Base-by-base conservation (phyloP, 2,113 vertebrate species). In the Prochilodus magdalenae region DNA sequence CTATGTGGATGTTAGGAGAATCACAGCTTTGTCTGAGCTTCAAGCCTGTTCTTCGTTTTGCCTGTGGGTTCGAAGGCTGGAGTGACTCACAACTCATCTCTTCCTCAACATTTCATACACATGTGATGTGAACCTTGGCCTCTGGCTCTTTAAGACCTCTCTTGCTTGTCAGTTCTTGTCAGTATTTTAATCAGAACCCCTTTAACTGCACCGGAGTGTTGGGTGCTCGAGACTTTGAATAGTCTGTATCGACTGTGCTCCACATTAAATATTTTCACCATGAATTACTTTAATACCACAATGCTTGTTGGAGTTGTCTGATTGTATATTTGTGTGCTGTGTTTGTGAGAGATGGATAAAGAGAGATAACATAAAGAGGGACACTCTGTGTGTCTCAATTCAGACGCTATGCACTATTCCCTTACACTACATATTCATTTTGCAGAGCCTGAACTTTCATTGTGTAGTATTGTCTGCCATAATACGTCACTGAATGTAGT, bases 211-310 rank as follows among this genome's bases (percentile, higher is more conserved):
- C 26, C 36, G 26, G 59, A 22, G 77, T 60, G 62, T 72, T 72
- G 77, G 77, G 26, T 22, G 59, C 55, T 80, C 57, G 67, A 80
- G 77, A 47, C 67, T 72, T 72, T 60, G 77, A 80, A 47, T 72
- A 72, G 77, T 80, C 72, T 13, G 49, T 62, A 80, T 80, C 13
- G 77, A 72, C 77, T 80, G 67, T 47, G 27, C 77, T 80, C 18
- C 53, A 44, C 67, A 72, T 80, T 29, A 80, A 80, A 80, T 72
- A 62, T 80, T 80, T 80, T 72, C 53, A 80, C 24, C 55, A 62
- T 57, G 55, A 60, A 60, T 72, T 72, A 57, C 77, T 80, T 79
- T 51, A 80, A 80, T 62, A 33, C 55, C 36, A 44, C 24, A 44
- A 44, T 70, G 33, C 22, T 24, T 47, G 36, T 60, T 60, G 53